Evolutionary conservation across 2,888 invertebrate genomes (phyloP).

Genomic region (Noctua fimbriata): DNA sequence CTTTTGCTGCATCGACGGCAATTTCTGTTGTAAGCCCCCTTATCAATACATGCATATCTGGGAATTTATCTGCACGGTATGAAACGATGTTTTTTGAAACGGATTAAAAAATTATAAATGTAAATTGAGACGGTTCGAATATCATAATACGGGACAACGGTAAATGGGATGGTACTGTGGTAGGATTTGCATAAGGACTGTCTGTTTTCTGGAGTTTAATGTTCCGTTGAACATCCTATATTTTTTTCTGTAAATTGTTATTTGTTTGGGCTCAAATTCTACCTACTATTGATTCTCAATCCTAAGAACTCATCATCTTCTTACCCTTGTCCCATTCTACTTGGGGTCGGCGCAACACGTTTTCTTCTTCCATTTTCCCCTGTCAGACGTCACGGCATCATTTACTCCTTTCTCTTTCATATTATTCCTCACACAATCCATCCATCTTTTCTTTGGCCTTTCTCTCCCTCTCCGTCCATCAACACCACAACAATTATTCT

Average conservation of each 20-base stretch:
- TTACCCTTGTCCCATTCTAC: too few relatives aligned
- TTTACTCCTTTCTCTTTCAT: too few relatives aligned
- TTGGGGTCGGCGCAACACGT: too few relatives aligned
- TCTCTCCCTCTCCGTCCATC: too few relatives aligned
- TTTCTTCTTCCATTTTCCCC: too few relatives aligned
- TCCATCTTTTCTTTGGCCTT: too few relatives aligned
- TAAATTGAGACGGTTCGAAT: constrained; percentile 34
- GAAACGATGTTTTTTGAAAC: constrained; percentile 41
- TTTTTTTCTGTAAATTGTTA: not conserved
- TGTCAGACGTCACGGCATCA: too few relatives aligned
- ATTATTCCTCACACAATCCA: too few relatives aligned
- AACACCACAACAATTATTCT: not conserved
- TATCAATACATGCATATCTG: constrained; percentile 60
- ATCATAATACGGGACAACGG: constrained; percentile 26
- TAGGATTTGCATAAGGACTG: constrained; percentile 12
- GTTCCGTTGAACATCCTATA: not conserved
- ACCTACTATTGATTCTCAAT: not conserved
- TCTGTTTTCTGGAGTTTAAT: not conserved
- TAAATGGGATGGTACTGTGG: constrained; percentile 24
- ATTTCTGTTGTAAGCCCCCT: constrained; percentile 67
- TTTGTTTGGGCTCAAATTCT: not conserved
- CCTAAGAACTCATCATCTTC: not conserved
- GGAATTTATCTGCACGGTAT: constrained; percentile 56
- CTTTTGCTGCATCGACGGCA: constrained; percentile 73
- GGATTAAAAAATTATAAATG: constrained; percentile 52